These are phyloP conservation scores for Agriopis marginaria DNA, from an alignment of 2,888 invertebrate genomes.

Conservation along the genomic window DNA sequence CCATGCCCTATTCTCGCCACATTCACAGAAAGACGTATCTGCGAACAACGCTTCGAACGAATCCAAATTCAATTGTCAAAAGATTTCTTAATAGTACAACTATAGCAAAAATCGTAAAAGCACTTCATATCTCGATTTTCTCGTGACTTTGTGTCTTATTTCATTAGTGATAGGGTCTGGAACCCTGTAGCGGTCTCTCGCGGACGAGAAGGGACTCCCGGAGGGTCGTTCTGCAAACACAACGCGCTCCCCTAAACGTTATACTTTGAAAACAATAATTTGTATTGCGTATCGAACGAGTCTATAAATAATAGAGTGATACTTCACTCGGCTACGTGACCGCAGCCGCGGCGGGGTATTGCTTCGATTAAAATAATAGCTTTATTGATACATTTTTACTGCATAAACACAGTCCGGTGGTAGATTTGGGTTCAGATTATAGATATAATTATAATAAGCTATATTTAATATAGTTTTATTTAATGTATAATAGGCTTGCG, in stretches of 20 bases:
- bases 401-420: constrained; percentile 12
- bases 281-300: constrained; percentile 87
- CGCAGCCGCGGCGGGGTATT: constrained; percentile 55
- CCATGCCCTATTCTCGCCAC: constrained; percentile 61
- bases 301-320: constrained; percentile 86
- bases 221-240: constrained; percentile 84
- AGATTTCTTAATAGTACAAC: constrained; percentile 81
- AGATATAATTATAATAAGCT: not conserved
- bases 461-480: no score
- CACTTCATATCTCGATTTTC: constrained; percentile 58
- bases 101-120: constrained; percentile 69
- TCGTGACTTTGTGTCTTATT: constrained; percentile 67
- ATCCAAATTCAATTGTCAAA: constrained; percentile 85
- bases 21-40: constrained; percentile 74
- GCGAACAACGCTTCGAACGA: constrained; percentile 68
- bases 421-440: not conserved
- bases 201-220: constrained; percentile 61
- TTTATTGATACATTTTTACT: constrained; percentile 37
- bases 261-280: constrained; percentile 87
- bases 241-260: constrained; percentile 84
- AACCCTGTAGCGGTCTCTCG: constrained; percentile 57
- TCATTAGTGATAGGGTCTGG: constrained; percentile 63
- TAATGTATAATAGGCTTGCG: no score
- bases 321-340: constrained; percentile 72
- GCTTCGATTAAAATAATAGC: constrained; percentile 62